These are phyloP conservation scores for Diadumene lineata DNA, from an alignment of 92 coral and sea anemone species.

Conservation along the genomic window DNA sequence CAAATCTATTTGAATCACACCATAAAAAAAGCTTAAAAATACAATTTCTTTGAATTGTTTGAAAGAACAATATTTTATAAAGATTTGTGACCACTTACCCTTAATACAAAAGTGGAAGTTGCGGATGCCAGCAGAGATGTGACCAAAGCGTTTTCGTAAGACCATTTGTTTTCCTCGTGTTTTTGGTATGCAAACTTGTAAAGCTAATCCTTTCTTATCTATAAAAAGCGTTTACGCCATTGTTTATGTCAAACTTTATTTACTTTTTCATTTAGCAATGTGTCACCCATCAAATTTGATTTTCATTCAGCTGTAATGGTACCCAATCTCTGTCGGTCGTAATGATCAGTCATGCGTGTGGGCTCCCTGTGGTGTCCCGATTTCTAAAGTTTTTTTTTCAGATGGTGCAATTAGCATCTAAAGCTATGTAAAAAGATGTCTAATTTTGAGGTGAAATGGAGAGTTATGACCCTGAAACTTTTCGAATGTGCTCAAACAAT, in stretches of 20 bases:
- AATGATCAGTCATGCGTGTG: neutral
- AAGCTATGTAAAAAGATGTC: neutral
- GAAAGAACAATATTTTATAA: no score
- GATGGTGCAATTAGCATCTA: no score
- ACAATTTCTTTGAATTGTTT: no score
- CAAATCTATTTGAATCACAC: no score
- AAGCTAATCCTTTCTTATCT: conserved; percentile 32
- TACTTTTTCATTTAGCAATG: conserved; percentile 3
- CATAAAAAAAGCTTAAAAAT: no score
- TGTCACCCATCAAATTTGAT: neutral
- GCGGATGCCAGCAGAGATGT: no score
- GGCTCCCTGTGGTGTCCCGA: conserved; percentile 17
- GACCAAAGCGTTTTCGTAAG: neutral
- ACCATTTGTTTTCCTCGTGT: conserved; percentile 20
- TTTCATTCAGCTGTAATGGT: neutral
- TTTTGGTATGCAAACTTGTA: conserved; percentile 25
- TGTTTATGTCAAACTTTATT: conserved; percentile 16
- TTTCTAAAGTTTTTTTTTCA: neutral
- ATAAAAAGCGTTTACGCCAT: neutral
- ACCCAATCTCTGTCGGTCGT: neutral
- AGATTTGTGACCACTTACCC: no score
- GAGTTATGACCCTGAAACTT: no score
- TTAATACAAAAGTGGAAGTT: no score
- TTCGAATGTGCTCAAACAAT: no score
- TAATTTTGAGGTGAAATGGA: neutral